Base-by-base conservation (phyloP, 2,113 vertebrate genomes). In the Malaclemys terrapin region DNA sequence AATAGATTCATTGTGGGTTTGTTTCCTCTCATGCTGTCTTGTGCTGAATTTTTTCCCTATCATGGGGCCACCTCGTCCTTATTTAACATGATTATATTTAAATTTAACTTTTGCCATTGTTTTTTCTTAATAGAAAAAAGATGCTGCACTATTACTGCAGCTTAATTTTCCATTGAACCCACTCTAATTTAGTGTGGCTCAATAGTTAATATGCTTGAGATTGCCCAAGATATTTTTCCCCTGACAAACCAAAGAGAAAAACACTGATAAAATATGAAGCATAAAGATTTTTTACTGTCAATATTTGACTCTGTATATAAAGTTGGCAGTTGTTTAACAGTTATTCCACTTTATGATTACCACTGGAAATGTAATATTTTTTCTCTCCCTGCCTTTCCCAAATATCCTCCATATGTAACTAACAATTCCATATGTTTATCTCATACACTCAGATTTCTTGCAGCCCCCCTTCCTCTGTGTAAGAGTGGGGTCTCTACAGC, bases 361-460 rank as follows among this genome's bases (percentile, higher is more conserved):
- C 85, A 65, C 19, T 96, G 91, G 92, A 97, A 97, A 97, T 84
- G 57, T 42, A 96, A 27, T 78, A 75, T 83, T 95, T 97, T 97
- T 54, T 52, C 19, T 47, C 87, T 89, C 89, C 85, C 89, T 91
- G 80, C 84, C 91, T 91, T 91, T 95, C 80, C 54, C 95, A 80
- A 95, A 97, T 96, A 95, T 82, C 78, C 80, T 94, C 95, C 95
- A 96, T 94, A 95, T 96, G 97, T 62, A 95, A 91, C 65, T 9
- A 95, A 38, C 94, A 91, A 52, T 91, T 87, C 84, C 79, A 89
- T 85, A 93, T 62, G 47, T 82, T 97, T 95, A 96, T 88, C 84
- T 96, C 91, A 95, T 87, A 82, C 75, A 92, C 57, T 79, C 89
- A 94, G 81, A 92, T 93, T 95, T 93, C 90, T 92, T 94, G 19